Conservation (phyloP, 2,113 vertebrate species). For the Nanorana parkeri region DNA sequence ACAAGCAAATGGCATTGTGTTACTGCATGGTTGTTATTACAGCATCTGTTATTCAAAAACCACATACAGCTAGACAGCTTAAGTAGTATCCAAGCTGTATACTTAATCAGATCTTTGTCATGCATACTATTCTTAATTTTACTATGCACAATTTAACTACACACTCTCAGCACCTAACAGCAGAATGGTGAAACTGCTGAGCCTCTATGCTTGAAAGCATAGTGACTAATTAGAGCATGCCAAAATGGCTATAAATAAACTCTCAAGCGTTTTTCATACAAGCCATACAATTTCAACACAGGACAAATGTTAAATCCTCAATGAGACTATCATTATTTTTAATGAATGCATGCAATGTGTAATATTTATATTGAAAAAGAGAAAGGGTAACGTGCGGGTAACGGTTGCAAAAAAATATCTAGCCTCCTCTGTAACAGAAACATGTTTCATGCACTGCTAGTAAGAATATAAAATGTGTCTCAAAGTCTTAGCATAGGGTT, state of each 20-base stretch:
- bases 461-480: no score
- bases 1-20: neutral
- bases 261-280: neutral
- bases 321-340: no score
- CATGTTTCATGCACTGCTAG: no score
- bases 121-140: slow-evolving; percentile 18
- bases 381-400: no score
- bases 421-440: no score
- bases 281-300: no score
- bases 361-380: no score
- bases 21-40: neutral
- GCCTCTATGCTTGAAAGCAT: neutral
- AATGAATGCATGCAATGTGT: no score
- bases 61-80: neutral
- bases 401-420: no score
- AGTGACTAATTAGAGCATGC: neutral
- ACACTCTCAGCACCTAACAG: neutral
- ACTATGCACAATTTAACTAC: neutral
- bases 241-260: slow-evolving; percentile 6
- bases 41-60: slow-evolving; percentile 22
- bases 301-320: no score
- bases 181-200: neutral
- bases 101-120: neutral
- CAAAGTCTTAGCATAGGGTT: no score
- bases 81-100: slow-evolving; percentile 1